These are phyloP conservation scores for Corbicula japonica DNA, from an alignment of 2,888 invertebrate genomes.

Conservation along the genomic window DNA sequence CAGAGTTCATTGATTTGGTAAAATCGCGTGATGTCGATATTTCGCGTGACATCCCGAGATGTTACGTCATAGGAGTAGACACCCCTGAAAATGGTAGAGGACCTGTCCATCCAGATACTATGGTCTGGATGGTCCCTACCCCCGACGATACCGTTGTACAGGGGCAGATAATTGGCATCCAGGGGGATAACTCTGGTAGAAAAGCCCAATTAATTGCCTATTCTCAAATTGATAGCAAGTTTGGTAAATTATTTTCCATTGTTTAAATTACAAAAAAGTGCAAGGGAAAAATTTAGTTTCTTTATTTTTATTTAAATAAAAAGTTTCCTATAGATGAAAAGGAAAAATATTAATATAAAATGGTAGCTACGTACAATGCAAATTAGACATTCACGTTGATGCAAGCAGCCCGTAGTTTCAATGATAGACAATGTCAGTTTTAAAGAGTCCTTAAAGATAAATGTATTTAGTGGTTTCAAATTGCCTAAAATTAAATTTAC, in stretches of 20 bases:
- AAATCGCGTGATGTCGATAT: conserved; percentile 20
- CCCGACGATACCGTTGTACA: conserved; percentile 55
- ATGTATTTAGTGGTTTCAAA: no score
- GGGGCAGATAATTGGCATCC: conserved; percentile 66
- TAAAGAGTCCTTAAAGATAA: no score
- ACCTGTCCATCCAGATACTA: conserved; percentile 2
- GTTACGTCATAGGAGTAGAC: conserved; percentile 49
- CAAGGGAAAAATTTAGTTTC: no score
- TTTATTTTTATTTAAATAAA: no score
- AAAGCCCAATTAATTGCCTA: conserved; percentile 48
- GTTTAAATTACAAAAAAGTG: no score
- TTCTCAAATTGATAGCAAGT: conserved; percentile 47
- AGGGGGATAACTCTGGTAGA: conserved; percentile 5
- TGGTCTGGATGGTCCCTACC: conserved; percentile 65
- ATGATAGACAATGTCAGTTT: no score
- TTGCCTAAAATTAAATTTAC: no score
- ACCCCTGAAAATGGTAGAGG: conserved; percentile 44
- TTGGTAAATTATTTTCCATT: conserved; percentile 51
- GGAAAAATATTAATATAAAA: no score
- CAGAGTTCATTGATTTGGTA: conserved; percentile 27
- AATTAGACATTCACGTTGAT: no score
- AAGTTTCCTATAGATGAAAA: no score
- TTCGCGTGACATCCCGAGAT: conserved; percentile 1
- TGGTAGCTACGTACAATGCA: no score
- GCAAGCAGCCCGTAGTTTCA: no score